Conservation (phyloP, 2,888 invertebrate genomes). For the Cremastinae sp. region DNA sequence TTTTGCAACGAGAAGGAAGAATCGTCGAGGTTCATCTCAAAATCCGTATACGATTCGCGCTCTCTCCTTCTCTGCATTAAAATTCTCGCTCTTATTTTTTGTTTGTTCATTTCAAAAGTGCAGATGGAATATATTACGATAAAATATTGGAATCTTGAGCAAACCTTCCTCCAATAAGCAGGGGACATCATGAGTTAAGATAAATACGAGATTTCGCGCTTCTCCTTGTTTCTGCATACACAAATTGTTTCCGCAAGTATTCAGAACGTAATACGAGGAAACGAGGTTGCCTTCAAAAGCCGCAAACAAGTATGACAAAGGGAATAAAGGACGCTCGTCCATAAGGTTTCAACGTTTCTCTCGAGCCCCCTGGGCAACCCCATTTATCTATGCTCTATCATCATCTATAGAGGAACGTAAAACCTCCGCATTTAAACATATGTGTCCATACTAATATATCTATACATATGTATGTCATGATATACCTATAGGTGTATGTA, state of each 20-base stretch:
- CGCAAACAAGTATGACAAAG: slow-evolving; percentile 40
- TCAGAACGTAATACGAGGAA: slow-evolving; percentile 40
- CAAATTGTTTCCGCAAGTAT: slow-evolving; percentile 57
- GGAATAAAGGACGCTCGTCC: slow-evolving; percentile 28
- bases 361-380: slow-evolving; percentile 3
- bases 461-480: no score
- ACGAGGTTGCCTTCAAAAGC: slow-evolving; percentile 17
- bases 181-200: no score
- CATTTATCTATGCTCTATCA: slow-evolving; percentile 20
- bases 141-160: no score
- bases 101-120: no score
- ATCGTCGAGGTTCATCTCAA: no score
- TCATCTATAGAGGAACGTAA: neutral
- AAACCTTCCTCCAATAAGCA: no score
- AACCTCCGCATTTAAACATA: slow-evolving; percentile 17
- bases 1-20: no score
- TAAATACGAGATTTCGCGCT: slow-evolving; percentile 38
- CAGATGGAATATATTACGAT: no score
- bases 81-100: no score
- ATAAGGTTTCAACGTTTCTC: slow-evolving; percentile 18
- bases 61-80: no score
- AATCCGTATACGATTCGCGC: no score
- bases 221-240: slow-evolving; percentile 49
- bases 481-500: slow-evolving; percentile 1
- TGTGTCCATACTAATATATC: neutral